phyloP scores from a whole-genome alignment of 1,140 invertebrate species.

The Euura saliciscinereae region DNA sequence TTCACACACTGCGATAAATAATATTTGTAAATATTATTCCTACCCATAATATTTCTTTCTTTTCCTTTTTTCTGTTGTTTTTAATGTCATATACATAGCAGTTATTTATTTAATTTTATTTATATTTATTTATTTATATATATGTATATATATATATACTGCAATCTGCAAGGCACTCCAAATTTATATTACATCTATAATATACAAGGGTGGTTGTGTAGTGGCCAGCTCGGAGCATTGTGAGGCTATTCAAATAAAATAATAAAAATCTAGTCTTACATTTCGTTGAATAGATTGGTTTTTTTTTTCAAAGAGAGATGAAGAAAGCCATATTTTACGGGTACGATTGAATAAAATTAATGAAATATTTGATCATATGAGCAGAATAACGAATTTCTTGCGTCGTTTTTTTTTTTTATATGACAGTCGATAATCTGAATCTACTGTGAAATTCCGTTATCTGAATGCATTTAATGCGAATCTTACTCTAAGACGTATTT shows the following conservation, averaged over 20 bases:
- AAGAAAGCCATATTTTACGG: too few species aligned
- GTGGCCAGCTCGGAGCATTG: conserved; percentile 32
- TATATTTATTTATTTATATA: conserved; percentile 2
- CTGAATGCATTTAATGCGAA: not conserved
- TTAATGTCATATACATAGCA: not conserved
- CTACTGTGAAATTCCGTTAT: not conserved
- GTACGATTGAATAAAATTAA: too few species aligned
- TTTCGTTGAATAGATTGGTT: too few species aligned
- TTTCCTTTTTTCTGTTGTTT: not conserved
- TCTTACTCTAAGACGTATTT: not conserved
- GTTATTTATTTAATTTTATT: conserved; percentile 4
- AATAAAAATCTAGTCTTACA: too few species aligned
- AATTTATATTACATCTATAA: conserved; percentile 60
- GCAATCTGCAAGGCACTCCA: conserved; percentile 56
- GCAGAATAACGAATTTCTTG: not conserved
- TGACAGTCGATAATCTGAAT: not conserved
- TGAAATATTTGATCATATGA: too few species aligned
- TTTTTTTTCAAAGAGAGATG: not conserved
- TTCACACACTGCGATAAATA: conserved; percentile 11
- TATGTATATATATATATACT: conserved; percentile 31
- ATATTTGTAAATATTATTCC: conserved; percentile 15
- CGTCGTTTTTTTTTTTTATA: not conserved
- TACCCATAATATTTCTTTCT: not conserved
- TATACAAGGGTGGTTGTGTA: conserved; percentile 50
- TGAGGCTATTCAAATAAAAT: conserved; percentile 15